phyloP scores from a whole-genome alignment of 2,113 vertebrate genomes.

The Pygoscelis adeliae region DNA sequence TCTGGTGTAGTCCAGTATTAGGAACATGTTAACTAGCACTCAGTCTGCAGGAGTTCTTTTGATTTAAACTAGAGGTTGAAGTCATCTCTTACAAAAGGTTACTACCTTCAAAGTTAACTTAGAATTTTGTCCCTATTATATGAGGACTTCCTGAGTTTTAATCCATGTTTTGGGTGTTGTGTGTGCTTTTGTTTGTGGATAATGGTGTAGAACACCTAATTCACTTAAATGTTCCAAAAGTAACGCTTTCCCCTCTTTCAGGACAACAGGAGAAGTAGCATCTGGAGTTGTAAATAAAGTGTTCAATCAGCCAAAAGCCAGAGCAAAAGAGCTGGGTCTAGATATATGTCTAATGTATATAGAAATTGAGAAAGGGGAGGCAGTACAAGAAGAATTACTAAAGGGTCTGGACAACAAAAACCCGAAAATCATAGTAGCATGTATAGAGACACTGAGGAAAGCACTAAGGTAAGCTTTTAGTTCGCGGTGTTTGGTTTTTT shows the following conservation, averaged over 20 bases:
- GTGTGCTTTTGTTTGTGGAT: neutral
- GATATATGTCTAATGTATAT: constrained; percentile 97
- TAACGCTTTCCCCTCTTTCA: constrained; percentile 65
- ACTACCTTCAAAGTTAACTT: neutral
- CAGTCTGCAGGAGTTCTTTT: neutral
- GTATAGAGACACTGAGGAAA: constrained; percentile 90
- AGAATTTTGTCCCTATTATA: neutral
- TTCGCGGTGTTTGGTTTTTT: neutral
- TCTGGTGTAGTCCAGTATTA: neutral
- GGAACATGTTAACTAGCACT: neutral
- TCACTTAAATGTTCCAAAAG: neutral
- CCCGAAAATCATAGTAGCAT: constrained; percentile 93
- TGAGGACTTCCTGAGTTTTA: neutral
- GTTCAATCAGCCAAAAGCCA: constrained; percentile 97
- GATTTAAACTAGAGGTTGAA: neutral
- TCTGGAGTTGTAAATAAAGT: constrained; percentile 97
- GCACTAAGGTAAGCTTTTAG: constrained; percentile 85
- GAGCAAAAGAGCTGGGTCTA: constrained; percentile 91
- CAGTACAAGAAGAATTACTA: constrained; percentile 93
- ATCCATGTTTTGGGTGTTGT: neutral
- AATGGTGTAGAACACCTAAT: neutral
- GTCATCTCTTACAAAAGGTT: neutral
- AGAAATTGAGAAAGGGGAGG: constrained; percentile 93
- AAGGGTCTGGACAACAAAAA: constrained; percentile 98
- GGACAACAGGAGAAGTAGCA: constrained; percentile 94